A percentile compares a stretch with the other conserved stretches of the same genome.
phyloP scores from a whole-genome alignment of 2,113 vertebrate genomes.

The Entelurus aequoreus region DNA sequence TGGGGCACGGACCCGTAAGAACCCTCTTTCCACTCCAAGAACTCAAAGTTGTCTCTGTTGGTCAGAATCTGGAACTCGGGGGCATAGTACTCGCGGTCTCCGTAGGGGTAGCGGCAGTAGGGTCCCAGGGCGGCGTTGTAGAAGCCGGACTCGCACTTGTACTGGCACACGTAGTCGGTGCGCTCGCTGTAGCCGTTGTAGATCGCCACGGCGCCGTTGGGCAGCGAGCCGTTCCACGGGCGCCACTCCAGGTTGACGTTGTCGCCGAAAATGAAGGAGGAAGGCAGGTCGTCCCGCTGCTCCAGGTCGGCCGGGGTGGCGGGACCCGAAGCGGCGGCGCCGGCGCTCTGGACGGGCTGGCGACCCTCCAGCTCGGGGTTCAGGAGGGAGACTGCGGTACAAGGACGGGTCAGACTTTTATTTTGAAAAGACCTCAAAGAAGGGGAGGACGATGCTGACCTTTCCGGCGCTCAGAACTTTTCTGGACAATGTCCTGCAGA shows the following conservation, averaged over 20 bases:
- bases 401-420: neutral
- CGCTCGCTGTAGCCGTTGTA: conserved; percentile 70
- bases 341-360: conserved; percentile 35
- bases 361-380: conserved; percentile 54
- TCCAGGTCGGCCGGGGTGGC: conserved; percentile 41
- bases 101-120: conserved; percentile 70
- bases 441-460: neutral
- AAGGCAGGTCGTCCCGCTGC: conserved; percentile 24
- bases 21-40: conserved; percentile 68
- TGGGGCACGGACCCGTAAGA: conserved; percentile 63
- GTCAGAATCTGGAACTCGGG: conserved; percentile 62
- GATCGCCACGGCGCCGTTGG: conserved; percentile 62
- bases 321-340: conserved; percentile 13
- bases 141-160: conserved; percentile 67
- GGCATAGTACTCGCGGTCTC: conserved; percentile 58
- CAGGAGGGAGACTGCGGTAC: conserved; percentile 44
- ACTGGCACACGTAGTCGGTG: conserved; percentile 70
- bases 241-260: conserved; percentile 71
- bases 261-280: conserved; percentile 51
- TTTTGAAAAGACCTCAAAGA: neutral
- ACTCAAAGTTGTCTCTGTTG: conserved; percentile 74
- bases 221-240: conserved; percentile 52
- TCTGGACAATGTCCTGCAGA: conserved; percentile 41
- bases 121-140: conserved; percentile 66
- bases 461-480: conserved; percentile 32